Evolutionary conservation across 2,888 invertebrate genomes (phyloP), one percentile per base, ranked within the genome.

Genomic region (Drosophila lacicola): DNA sequence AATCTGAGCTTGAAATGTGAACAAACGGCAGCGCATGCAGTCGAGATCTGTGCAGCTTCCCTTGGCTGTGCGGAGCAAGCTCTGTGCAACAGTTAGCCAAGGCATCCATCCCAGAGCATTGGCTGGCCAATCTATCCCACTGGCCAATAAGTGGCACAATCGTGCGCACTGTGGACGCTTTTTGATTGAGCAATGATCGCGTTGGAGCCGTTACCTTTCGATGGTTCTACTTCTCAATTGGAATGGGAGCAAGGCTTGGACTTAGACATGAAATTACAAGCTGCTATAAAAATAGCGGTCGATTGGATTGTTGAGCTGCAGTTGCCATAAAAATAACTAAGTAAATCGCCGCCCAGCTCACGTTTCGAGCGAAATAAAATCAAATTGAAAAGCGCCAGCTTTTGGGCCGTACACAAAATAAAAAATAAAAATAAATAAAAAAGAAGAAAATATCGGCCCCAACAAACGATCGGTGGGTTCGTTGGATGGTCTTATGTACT

Each of bases 61-160:
- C 49, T 64, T 70, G 17, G 57, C 56, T 21, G 25, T 36, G 55
- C 13, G 42, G 3, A 17, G 50, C 11, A 57, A 41, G 19, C 70
- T 42, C 46, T 51, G 29, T n/a, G 44, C 44, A 58, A 41, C 53
- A 36, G 47, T 45, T 51, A 53, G 63, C 21, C 49, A 39, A 58
- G 60, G n/a, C 29, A 29, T 29, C 64, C 65, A 78, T 62, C 69
- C 50, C 67, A 47, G 56, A 77, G 54, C 60, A 78, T 51, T 57
- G 67, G 19, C 58, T 57, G 58, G 58, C 42, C 79, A 66, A 75
- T 75, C 74, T 82, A 88, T 81, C 70, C 29, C 66, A 72, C 70
- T 76, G 74, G 73, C 80, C 85, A 82, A 76, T 83, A 90, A 87
- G 89, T 87, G 88, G 87, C 90, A 90, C 90, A 90, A 80, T 87